Conservation (phyloP, 2,113 vertebrate genomes). For the Trogon surrucura region DNA sequence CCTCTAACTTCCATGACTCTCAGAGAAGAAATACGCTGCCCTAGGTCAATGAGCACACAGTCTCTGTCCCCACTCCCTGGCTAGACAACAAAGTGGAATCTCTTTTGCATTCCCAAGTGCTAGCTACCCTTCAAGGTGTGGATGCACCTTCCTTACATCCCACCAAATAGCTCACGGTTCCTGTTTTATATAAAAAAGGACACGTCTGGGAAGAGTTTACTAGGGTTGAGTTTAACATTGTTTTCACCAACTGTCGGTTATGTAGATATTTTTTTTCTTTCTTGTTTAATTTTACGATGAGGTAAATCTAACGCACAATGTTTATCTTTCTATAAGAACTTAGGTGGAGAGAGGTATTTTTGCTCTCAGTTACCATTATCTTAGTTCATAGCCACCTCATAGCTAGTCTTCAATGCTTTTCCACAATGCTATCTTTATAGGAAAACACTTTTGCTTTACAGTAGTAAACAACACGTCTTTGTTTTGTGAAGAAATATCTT, state of each 20-base stretch:
- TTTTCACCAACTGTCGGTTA: neutral
- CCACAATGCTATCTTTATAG: neutral
- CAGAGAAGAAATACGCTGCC: neutral
- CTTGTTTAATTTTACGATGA: neutral
- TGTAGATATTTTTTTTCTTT: neutral
- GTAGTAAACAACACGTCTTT: neutral
- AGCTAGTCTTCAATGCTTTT: neutral
- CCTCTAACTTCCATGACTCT: neutral
- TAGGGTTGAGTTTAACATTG: neutral
- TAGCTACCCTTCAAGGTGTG: neutral
- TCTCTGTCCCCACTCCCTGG: accelerated
- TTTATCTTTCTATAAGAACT: neutral
- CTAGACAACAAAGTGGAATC: neutral
- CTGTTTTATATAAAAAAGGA: neutral
- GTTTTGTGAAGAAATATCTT: neutral
- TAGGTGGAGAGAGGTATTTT: neutral
- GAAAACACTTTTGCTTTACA: neutral
- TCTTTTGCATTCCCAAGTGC: neutral
- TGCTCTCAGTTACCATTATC: neutral
- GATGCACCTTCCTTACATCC: neutral
- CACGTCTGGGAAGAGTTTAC: neutral
- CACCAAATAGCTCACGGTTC: neutral
- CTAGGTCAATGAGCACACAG: neutral
- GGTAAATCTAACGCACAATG: neutral
- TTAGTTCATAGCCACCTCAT: neutral